Percentiles rank a stretch among this genome's conserved stretches.
Evolutionary conservation across 92 coral and sea anemone genomes (phyloP).

Genomic region (Bergia puertoricense): DNA sequence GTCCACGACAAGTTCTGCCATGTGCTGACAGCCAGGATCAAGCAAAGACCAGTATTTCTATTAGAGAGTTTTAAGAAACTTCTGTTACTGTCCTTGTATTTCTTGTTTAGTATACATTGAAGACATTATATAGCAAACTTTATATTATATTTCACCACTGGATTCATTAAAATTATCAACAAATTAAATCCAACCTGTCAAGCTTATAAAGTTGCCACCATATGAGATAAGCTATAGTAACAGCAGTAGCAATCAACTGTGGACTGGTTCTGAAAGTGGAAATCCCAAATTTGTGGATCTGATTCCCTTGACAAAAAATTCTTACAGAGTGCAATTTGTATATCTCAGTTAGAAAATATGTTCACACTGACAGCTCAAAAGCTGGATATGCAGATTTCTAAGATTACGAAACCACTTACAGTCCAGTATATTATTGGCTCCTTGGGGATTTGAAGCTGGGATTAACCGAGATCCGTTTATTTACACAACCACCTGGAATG

Average conservation of each 20-base stretch:
- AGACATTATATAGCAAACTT: background rate
- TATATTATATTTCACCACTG: background rate
- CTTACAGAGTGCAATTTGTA: background rate
- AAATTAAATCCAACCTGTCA: slow-evolving; percentile 20
- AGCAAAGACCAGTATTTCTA: slow-evolving; percentile 7
- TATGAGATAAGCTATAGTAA: background rate
- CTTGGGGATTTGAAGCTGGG: slow-evolving; percentile 28
- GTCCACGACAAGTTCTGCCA: background rate
- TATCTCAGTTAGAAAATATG: slow-evolving; percentile 14
- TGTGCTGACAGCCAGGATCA: slow-evolving; percentile 6
- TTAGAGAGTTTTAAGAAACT: slow-evolving; percentile 15
- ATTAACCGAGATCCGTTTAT: slow-evolving; percentile 38
- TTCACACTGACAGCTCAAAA: slow-evolving; percentile 23
- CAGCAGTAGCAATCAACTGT: background rate
- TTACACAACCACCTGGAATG: slow-evolving; percentile 35
- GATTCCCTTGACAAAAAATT: background rate
- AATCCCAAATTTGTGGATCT: slow-evolving; percentile 21
- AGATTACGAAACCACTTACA: slow-evolving; percentile 27
- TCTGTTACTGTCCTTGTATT: background rate
- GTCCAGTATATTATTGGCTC: slow-evolving; percentile 20
- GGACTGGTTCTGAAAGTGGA: background rate
- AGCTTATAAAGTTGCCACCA: slow-evolving; percentile 1
- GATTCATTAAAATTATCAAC: background rate
- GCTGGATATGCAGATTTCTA: slow-evolving; percentile 30
- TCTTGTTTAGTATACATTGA: background rate